These are phyloP conservation scores for Acromyrmex charruanus DNA, from an alignment of 1,140 invertebrate species.

Conservation along the genomic window DNA sequence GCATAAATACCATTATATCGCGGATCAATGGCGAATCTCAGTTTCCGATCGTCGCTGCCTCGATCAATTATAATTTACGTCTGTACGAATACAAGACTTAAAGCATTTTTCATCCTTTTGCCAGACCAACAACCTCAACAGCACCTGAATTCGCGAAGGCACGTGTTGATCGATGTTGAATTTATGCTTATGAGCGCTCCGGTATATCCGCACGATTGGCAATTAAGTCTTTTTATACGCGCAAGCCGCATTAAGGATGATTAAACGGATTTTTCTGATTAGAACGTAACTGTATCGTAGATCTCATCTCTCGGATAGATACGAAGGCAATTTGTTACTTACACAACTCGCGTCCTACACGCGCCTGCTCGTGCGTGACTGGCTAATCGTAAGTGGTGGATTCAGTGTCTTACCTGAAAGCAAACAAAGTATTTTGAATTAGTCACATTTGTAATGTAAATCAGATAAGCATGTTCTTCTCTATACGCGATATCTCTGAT, in stretches of 20 bases:
- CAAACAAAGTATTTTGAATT: slow-evolving; percentile 48
- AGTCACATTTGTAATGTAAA: slow-evolving; percentile 45
- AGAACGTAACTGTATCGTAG: slow-evolving; percentile 27
- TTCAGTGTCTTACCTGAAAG: slow-evolving; percentile 62
- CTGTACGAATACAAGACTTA: slow-evolving; percentile 10
- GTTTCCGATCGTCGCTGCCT: slow-evolving; percentile 12
- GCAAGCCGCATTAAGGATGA: slow-evolving; percentile 6
- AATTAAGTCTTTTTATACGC: slow-evolving; percentile 35
- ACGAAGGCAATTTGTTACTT: slow-evolving; percentile 50
- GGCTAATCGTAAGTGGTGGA: slow-evolving; percentile 16
- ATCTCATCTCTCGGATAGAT: slow-evolving; percentile 19
- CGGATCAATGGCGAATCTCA: slow-evolving; percentile 15
- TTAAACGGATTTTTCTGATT: slow-evolving; percentile 34
- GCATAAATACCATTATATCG: slow-evolving; percentile 41
- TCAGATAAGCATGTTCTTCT: slow-evolving; percentile 25
- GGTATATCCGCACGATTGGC: slow-evolving; percentile 8
- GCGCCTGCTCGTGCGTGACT: not conserved
- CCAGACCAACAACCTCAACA: not conserved
- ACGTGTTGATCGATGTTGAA: slow-evolving; percentile 44
- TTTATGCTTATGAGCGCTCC: slow-evolving; percentile 46
- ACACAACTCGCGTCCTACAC: not conserved
- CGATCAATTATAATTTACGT: slow-evolving; percentile 56
- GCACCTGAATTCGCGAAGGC: slow-evolving; percentile 15
- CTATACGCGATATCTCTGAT: not conserved
- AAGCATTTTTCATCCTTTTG: not conserved